Evolutionary conservation across 2,888 invertebrate genomes (phyloP), one percentile per base, ranked within the genome.

Genomic region (Himalopsyche tibetana): DNA sequence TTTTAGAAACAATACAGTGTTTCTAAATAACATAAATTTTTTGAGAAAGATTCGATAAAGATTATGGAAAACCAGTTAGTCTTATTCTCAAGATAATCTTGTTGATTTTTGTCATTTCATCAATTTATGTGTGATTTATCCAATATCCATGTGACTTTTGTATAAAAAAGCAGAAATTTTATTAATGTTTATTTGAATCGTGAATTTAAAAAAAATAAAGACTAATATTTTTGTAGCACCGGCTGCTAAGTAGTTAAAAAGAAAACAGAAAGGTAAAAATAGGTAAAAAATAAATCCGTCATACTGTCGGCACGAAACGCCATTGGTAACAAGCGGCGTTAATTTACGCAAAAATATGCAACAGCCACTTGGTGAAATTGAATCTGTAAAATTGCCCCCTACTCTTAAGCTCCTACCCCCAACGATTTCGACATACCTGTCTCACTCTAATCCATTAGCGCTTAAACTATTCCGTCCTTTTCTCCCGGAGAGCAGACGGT

Each of bases 271-370:
- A 63, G 63, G 63, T 63, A 63, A 63, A 87, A 87, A 85, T 83
- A 87, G 84, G 82, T 63, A 19, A 63, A 55, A 87, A 86, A 88
- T 88, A 88, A 88, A 87, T 87, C 86, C 80, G 83, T 83, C 87
- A 85, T 45, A 45, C 80, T 74, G 56, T 28, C 82, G 79, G 83
- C 84, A 82, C 85, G 84, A 80, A 42, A 80, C 84, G 88, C 87
- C 84, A 84, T 63, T 83, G 84, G 84, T 36, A 63, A 83, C 74
- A 82, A 83, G 83, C 80, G 88, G 87, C 87, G 88, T 88, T 88
- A 88, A 88, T 88, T 88, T 88, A 88, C 88, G 88, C 88, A 88
- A 88, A 88, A 88, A 88, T 88, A 88, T 88, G 88, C 88, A 88
- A 87, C 88, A 88, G 88, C 87, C 88, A 88, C 88, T 88, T 88